Evolutionary conservation across 2,888 invertebrate species (phyloP).

Genomic region (Labia minor): DNA sequence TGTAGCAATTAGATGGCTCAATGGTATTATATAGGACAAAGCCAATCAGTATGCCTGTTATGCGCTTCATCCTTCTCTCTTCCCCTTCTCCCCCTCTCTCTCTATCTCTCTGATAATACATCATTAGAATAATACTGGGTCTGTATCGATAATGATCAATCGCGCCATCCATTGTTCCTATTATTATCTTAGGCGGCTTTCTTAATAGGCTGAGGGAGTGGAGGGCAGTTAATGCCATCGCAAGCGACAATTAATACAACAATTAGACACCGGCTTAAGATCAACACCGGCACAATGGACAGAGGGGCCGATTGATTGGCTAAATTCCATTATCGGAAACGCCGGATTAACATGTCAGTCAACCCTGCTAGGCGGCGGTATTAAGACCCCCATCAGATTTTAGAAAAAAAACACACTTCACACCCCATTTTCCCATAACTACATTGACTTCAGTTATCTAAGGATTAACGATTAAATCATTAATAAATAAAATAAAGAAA

Average conservation of each 20-base stretch:
- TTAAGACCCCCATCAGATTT: too few relatives aligned
- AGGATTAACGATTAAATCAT: too few relatives aligned
- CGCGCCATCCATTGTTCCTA: constrained; percentile 13
- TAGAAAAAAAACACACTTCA: too few relatives aligned
- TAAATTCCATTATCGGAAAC: background rate
- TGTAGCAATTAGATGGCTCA: background rate
- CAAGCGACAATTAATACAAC: background rate
- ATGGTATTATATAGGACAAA: constrained; percentile 1
- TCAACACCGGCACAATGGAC: background rate
- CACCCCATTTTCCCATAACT: too few relatives aligned
- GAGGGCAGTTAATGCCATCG: background rate
- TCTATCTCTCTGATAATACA: background rate
- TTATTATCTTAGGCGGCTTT: constrained; percentile 4
- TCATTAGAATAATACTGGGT: background rate
- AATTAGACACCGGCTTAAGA: constrained; percentile 13
- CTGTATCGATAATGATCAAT: constrained; percentile 5
- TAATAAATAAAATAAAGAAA: too few relatives aligned
- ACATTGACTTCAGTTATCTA: too few relatives aligned
- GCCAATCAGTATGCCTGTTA: background rate
- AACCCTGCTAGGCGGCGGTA: too few relatives aligned
- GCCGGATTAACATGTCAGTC: background rate
- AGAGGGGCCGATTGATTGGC: background rate
- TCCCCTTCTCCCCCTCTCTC: background rate
- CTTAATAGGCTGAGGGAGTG: background rate
- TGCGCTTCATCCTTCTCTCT: too few relatives aligned